phyloP scores from a whole-genome alignment of 2,888 invertebrate species.

The Drosophila kuntzei region DNA sequence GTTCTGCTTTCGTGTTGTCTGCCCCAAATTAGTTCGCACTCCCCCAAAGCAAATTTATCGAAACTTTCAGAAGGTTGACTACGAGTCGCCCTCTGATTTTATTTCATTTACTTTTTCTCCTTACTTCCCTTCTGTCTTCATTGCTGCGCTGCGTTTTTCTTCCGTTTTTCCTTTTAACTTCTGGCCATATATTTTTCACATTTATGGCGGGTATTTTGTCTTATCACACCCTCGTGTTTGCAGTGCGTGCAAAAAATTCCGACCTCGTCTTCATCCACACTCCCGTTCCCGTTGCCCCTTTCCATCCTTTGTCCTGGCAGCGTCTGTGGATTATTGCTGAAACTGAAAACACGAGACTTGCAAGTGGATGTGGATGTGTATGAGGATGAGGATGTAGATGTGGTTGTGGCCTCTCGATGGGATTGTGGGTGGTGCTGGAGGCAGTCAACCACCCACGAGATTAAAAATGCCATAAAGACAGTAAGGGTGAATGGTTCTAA shows the following conservation, averaged over 20 bases:
- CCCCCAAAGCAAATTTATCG: conserved; percentile 68
- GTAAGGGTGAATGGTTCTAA: conserved; percentile 83
- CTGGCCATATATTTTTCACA: conserved; percentile 83
- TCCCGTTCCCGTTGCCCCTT: background rate
- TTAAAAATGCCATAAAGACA: conserved; percentile 85
- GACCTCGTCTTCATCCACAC: conserved; percentile 29
- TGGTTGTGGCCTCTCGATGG: conserved; percentile 23
- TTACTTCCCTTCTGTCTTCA: conserved; percentile 1
- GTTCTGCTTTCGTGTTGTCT: conserved; percentile 19
- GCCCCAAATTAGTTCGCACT: conserved; percentile 68
- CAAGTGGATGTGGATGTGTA: conserved; percentile 24
- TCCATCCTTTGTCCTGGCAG: conserved; percentile 11
- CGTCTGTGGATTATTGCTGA: conserved; percentile 54
- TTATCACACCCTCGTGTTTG: conserved; percentile 83
- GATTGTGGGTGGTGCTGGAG: conserved; percentile 27
- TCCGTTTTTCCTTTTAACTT: conserved; percentile 70
- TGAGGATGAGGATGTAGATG: conserved; percentile 2
- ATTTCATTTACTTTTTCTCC: conserved; percentile 33
- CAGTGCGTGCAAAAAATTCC: conserved; percentile 78
- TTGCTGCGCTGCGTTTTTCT: conserved; percentile 42
- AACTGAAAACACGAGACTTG: conserved; percentile 29
- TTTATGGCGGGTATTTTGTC: conserved; percentile 84
- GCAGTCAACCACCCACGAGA: conserved; percentile 82
- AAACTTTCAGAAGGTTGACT: conserved; percentile 52
- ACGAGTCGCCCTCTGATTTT: conserved; percentile 50